Evolutionary conservation across 2,888 invertebrate species (phyloP).

Genomic region (Julus scanicus): DNA sequence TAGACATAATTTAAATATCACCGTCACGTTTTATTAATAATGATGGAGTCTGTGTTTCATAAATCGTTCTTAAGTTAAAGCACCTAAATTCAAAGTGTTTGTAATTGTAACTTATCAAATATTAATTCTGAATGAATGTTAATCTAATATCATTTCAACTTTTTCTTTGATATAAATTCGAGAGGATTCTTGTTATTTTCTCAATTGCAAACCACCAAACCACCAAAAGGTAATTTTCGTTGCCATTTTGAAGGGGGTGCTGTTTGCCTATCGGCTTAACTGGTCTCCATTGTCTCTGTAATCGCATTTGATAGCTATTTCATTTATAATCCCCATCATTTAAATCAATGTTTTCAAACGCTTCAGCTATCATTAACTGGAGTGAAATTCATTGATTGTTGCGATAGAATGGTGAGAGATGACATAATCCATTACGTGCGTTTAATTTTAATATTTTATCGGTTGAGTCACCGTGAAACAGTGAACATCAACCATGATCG

Average conservation of each 20-base stretch:
- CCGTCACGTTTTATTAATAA: too few relatives aligned
- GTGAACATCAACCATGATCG: constrained; percentile 29
- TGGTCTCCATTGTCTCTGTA: constrained; percentile 5
- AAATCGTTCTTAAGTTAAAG: too few relatives aligned
- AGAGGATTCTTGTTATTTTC: background rate
- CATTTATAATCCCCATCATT: constrained; percentile 18
- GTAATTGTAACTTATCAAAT: too few relatives aligned
- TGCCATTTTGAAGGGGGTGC: background rate
- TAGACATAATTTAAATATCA: too few relatives aligned
- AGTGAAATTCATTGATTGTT: background rate
- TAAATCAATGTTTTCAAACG: constrained; percentile 21
- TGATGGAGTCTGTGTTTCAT: too few relatives aligned
- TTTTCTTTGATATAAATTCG: too few relatives aligned
- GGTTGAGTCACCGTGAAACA: constrained; percentile 47
- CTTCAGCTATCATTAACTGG: constrained; percentile 30
- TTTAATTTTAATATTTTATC: constrained; percentile 40
- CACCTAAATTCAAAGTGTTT: too few relatives aligned
- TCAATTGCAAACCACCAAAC: background rate
- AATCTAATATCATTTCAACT: too few relatives aligned
- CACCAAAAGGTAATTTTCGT: background rate
- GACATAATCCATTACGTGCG: constrained; percentile 43
- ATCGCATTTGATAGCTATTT: constrained; percentile 31
- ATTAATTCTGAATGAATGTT: background rate
- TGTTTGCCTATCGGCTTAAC: background rate
- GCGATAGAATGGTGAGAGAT: background rate